Conservation (phyloP, 2,888 invertebrate species). For the Pecten maximus region DNA sequence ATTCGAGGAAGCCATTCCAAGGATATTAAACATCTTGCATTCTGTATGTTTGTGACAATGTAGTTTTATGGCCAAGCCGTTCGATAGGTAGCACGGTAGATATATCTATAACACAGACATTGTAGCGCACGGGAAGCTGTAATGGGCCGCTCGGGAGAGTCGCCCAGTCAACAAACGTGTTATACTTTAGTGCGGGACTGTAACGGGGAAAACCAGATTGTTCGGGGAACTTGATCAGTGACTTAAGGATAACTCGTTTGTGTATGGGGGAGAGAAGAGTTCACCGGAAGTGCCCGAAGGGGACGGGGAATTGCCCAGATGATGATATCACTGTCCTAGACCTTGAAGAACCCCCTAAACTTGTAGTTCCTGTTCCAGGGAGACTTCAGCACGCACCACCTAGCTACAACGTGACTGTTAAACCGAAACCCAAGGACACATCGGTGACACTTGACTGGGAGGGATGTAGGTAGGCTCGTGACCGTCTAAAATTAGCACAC, state of each 20-base stretch:
- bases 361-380: not conserved
- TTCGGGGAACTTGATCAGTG: not conserved
- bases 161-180: not conserved
- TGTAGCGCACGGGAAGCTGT: not conserved
- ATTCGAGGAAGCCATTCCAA: not conserved
- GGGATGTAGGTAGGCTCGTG: conserved; percentile 35
- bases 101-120: not conserved
- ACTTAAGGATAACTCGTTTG: not conserved
- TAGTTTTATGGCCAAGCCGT: not conserved
- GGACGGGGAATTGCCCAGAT: conserved; percentile 21
- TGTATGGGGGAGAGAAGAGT: conserved; percentile 31
- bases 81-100: not conserved
- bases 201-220: not conserved
- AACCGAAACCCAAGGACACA: not conserved
- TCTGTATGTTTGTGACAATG: conserved; percentile 22
- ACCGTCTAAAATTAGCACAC: not conserved
- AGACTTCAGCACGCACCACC: not conserved
- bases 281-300: conserved; percentile 29
- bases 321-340: conserved; percentile 9
- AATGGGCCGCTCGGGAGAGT: not conserved
- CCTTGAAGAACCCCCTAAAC: conserved; percentile 16
- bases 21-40: conserved; percentile 18
- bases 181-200: conserved; percentile 14
- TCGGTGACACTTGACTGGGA: conserved; percentile 30
- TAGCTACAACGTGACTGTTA: not conserved